A percentile compares a stretch with the other conserved stretches of the same genome.
phyloP scores from a whole-genome alignment of 2,888 invertebrate species.

The Idaea aversata region DNA sequence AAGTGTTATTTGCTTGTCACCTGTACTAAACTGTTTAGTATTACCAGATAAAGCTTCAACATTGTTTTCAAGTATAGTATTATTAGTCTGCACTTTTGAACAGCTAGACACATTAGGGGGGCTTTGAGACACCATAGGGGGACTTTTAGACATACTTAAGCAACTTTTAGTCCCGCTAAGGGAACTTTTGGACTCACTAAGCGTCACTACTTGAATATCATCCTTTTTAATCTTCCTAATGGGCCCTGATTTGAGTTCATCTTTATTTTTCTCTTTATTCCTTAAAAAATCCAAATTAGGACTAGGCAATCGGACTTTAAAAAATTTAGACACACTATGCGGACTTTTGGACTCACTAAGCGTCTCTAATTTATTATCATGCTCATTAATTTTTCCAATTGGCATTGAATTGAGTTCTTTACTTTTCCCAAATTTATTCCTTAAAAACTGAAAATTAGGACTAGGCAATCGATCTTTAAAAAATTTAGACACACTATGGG shows the following conservation, averaged over 20 bases:
- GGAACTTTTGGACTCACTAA: neutral
- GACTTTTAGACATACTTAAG: conserved; percentile 7
- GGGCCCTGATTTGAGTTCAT: conserved; percentile 32
- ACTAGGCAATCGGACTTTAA: no score
- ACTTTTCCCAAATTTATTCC: no score
- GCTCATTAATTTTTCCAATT: no score
- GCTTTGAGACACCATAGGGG: neutral
- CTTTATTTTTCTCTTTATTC: conserved; percentile 17
- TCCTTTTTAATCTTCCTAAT: conserved; percentile 59
- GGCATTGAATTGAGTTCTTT: no score
- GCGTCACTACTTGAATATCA: conserved; percentile 47
- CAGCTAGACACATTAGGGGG: neutral
- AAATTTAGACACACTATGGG: no score
- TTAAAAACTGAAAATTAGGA: no score
- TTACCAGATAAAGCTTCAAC: neutral
- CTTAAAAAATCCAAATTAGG: conserved; percentile 21
- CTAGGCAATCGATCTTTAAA: no score
- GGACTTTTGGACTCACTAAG: no score
- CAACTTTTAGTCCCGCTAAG: conserved; percentile 23
- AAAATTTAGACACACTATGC: no score
- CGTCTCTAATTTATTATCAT: no score
- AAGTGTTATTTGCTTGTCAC: conserved; percentile 2
- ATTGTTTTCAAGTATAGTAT: neutral
- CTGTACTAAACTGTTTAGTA: neutral
- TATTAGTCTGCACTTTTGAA: neutral